A percentile compares a stretch with the other conserved stretches of the same genome.
Evolutionary conservation across 2,888 invertebrate species (phyloP).

Genomic region (Iselma pallidipennis): DNA sequence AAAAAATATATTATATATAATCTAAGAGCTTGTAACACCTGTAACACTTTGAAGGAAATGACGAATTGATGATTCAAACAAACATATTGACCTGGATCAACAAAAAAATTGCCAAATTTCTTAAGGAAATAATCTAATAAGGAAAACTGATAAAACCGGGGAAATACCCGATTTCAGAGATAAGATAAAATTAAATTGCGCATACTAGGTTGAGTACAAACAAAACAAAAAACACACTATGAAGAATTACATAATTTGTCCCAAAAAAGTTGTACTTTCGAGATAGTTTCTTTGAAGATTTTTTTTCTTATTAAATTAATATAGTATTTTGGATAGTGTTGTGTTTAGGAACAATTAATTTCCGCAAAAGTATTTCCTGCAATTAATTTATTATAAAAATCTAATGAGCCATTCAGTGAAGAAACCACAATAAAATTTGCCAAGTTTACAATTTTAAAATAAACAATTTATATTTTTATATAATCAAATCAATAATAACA

Average conservation of each 20-base stretch:
- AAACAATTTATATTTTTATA: background rate
- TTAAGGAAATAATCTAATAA: no score
- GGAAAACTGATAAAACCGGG: background rate
- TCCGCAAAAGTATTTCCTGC: background rate
- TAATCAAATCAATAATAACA: background rate
- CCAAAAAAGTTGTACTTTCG: no score
- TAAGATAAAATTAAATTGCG: background rate
- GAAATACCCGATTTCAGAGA: background rate
- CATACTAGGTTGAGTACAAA: no score
- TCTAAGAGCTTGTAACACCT: background rate
- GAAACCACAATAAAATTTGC: background rate
- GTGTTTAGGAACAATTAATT: no score
- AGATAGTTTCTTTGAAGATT: no score
- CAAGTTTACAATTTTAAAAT: background rate
- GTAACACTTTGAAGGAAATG: background rate
- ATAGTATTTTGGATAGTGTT: no score
- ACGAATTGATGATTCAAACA: background rate
- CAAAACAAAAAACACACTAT: no score
- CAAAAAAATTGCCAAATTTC: background rate
- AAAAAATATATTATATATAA: no score
- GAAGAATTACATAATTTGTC: no score
- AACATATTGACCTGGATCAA: background rate
- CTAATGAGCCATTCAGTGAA: background rate
- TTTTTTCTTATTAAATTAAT: no score
- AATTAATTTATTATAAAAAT: background rate